phyloP scores from a whole-genome alignment of 1,140 invertebrate genomes.

The Eufriesea mexicana region DNA sequence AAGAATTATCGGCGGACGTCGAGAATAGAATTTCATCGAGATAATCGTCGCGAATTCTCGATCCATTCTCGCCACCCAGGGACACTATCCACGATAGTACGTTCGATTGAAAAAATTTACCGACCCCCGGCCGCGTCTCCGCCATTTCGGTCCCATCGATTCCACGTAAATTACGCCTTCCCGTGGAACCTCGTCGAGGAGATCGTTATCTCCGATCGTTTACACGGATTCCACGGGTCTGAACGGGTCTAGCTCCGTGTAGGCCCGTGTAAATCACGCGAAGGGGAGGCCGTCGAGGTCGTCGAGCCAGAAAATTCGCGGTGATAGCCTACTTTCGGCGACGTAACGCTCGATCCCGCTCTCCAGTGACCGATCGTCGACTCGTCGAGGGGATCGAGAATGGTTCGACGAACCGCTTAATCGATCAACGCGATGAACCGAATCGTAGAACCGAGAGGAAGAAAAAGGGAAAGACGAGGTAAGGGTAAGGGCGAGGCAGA shows the following conservation, averaged over 20 bases:
- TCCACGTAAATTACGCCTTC: too few relatives aligned
- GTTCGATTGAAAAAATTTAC: background rate
- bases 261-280: slow-evolving; percentile 35
- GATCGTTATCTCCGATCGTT: slow-evolving; percentile 16
- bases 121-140: too few relatives aligned
- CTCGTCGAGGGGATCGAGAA: slow-evolving; percentile 40
- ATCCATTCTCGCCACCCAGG: background rate
- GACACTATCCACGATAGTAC: too few relatives aligned
- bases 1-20: too few relatives aligned
- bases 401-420: slow-evolving; percentile 56
- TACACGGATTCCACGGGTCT: background rate
- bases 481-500: background rate
- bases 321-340: slow-evolving; percentile 53
- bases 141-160: background rate
- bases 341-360: background rate
- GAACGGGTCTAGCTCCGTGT: background rate
- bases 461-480: background rate
- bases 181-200: background rate
- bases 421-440: slow-evolving; percentile 56
- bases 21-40: background rate
- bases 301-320: slow-evolving; percentile 57
- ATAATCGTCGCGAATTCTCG: background rate
- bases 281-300: slow-evolving; percentile 27
- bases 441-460: slow-evolving; percentile 40
- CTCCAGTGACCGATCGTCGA: slow-evolving; percentile 5